Base-by-base conservation (phyloP, 92 coral and sea anemone species). In the Hydrozoanthus gracilis region DNA sequence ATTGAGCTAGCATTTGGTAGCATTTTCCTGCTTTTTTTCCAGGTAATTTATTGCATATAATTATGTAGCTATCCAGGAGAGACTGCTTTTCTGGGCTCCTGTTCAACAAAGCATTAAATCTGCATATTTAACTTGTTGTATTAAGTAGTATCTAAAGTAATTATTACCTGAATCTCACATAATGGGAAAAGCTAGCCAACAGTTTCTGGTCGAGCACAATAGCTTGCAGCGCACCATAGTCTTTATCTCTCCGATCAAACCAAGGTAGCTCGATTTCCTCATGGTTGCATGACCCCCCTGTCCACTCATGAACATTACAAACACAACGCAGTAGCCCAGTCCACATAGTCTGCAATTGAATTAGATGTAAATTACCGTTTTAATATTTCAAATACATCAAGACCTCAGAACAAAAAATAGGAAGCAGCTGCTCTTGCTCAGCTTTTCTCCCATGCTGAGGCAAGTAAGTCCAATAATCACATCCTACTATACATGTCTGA, bases 241-340 rank as follows among this genome's bases (percentile, higher is more conserved):
- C 93, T 47, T 82, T 56, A n/a, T 70, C 91, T 15, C 93, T 60
- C 5, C 88, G 71, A 51, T 91, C 91, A 13, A 91, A 91, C 89
- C 93, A 91, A 8, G 88, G 88, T 6, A 83, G 88, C 48, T 48
- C 77, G 2, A 85, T 55, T 12, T 69, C 77, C 7, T 58, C 86
- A 76, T 90, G 93, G 74, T 66, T 39, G 49, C 93, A 87, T 20
- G 47, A 56, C 14, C 93, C 93, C 4, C 83, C 88, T n/a, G 73
- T 17, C 90, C 93, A 90, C 27, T 90, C 86, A 76, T 83, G 93
- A 49, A 82, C 76, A 61, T 90, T 60, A 49, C 93, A 90, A 4
- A 90, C 90, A 76, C 87, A 90, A 54, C 82, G 87, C 50, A 90
- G 78, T 4, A 90, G 52, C 17, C 76, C 60, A 51, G 87, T 90